Conservation (phyloP, 1,140 invertebrate genomes). For the Thaumatotibia leucotreta region DNA sequence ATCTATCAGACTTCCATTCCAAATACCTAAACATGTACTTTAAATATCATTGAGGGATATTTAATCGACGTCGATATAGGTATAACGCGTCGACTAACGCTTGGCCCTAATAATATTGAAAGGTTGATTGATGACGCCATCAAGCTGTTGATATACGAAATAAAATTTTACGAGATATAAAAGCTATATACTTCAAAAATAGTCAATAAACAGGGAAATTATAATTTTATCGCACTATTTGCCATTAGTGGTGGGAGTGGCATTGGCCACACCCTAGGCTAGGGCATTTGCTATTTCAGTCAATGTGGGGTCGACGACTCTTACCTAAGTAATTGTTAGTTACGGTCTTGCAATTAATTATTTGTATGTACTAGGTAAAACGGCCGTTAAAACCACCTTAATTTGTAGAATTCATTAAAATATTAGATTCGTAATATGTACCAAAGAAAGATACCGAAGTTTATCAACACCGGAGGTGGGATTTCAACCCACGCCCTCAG, state of each 20-base stretch:
- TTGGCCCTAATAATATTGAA: slow-evolving; percentile 8
- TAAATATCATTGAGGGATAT: not conserved
- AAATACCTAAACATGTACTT: not conserved
- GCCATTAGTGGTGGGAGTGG: slow-evolving; percentile 2
- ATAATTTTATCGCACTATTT: not conserved
- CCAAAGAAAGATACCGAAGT: no score
- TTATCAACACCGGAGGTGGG: no score
- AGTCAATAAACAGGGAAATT: not conserved
- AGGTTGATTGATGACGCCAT: slow-evolving; percentile 11
- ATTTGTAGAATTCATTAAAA: no score
- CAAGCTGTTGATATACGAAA: slow-evolving; percentile 6
- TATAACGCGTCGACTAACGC: not conserved
- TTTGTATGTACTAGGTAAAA: not conserved
- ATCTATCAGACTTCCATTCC: not conserved
- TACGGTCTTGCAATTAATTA: not conserved
- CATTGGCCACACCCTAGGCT: not conserved
- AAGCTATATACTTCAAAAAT: not conserved
- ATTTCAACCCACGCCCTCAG: no score
- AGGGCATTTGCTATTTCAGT: not conserved
- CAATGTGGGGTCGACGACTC: not conserved
- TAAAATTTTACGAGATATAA: slow-evolving; percentile 7
- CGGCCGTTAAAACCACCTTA: no score
- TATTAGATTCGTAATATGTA: no score
- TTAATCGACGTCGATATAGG: not conserved
- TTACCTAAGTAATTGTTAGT: slow-evolving; percentile 7